A percentile compares a stretch with the other conserved stretches of the same genome.
These are phyloP conservation scores for Elgaria multicarinata DNA, from an alignment of 2,113 vertebrate genomes.

Conservation along the genomic window DNA sequence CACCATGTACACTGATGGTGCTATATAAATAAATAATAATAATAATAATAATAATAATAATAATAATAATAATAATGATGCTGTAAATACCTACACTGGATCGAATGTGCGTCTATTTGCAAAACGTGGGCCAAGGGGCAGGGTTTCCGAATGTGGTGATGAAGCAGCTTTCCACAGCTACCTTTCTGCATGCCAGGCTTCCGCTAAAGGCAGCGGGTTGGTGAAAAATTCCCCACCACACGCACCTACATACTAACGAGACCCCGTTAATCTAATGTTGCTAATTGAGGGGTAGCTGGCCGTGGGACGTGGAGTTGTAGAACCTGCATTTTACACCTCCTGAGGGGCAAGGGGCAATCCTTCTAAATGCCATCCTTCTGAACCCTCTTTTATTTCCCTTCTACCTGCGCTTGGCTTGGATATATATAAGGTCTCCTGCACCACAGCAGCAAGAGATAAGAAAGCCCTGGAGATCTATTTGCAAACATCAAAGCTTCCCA, in stretches of 20 bases:
- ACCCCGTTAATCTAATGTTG: too few species aligned
- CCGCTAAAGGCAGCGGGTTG: too few species aligned
- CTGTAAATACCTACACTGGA: too few species aligned
- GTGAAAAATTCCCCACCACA: neutral
- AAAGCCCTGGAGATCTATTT: neutral
- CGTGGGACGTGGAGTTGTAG: too few species aligned
- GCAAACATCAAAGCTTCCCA: slow-evolving; percentile 22
- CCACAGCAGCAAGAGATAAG: neutral
- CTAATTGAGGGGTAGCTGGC: too few species aligned
- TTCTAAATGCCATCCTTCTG: neutral
- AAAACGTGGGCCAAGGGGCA: too few species aligned
- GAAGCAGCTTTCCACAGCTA: neutral
- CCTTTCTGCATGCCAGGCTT: neutral
- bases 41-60: too few species aligned
- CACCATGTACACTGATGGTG: too few species aligned
- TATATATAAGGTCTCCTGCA: slow-evolving; percentile 38
- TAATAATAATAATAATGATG: too few species aligned
- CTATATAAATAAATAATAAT: too few species aligned
- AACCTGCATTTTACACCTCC: neutral
- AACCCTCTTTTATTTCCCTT: neutral
- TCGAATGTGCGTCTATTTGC: too few species aligned
- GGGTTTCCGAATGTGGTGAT: neutral
- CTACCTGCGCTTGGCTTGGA: neutral
- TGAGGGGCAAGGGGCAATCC: neutral
- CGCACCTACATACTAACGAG: too few species aligned